phyloP scores from a whole-genome alignment of 2,113 vertebrate genomes.

The Aplodontia rufa region DNA sequence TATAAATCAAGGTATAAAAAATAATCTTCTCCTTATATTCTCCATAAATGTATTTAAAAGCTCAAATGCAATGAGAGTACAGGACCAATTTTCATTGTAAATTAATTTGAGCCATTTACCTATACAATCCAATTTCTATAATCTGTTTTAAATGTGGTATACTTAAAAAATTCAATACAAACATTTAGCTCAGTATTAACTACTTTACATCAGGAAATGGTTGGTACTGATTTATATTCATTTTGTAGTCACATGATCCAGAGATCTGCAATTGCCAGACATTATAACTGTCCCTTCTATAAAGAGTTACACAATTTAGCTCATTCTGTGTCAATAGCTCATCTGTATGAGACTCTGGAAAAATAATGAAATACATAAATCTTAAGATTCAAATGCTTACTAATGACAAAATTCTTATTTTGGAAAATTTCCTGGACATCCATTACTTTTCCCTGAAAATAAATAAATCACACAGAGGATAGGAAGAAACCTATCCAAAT shows the following conservation, averaged over 20 bases:
- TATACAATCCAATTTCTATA: conserved; percentile 7
- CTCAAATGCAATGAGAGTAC: not conserved
- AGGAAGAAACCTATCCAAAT: not conserved
- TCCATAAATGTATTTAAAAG: not conserved
- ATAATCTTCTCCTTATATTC: not conserved
- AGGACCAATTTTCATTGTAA: conserved; percentile 23
- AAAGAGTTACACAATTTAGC: not conserved
- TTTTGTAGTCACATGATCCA: not conserved
- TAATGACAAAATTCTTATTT: conserved; percentile 22
- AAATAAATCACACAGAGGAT: not conserved
- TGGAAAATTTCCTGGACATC: not conserved
- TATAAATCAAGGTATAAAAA: not conserved
- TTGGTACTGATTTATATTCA: not conserved
- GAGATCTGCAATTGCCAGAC: not conserved
- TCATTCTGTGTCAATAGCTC: not conserved
- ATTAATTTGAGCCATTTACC: conserved; percentile 52
- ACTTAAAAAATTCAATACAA: conserved; percentile 27
- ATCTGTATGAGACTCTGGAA: not conserved
- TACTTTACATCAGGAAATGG: not conserved
- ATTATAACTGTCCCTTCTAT: not conserved
- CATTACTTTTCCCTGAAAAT: conserved; percentile 10
- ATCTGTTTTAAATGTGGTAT: conserved; percentile 9
- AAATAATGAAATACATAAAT: conserved; percentile 10
- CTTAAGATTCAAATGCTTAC: not conserved
- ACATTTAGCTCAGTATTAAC: conserved; percentile 34